These are phyloP conservation scores for Ataeniobius toweri DNA, from an alignment of 2,797 vertebrate genomes.

Conservation along the genomic window DNA sequence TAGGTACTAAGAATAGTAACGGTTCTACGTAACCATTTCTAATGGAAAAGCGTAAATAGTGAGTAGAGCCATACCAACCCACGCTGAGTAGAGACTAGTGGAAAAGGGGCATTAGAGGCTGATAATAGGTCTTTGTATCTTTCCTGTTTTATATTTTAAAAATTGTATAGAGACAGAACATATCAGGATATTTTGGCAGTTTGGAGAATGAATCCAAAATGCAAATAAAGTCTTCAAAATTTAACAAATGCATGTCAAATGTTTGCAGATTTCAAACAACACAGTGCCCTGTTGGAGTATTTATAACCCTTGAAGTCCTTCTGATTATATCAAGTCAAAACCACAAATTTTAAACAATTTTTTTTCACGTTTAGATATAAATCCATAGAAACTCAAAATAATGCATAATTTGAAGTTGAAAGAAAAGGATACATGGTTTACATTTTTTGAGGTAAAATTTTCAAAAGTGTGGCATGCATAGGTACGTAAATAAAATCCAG, in stretches of 20 bases:
- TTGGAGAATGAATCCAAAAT: neutral
- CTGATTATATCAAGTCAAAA: neutral
- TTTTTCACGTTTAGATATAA: neutral
- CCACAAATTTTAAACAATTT: neutral
- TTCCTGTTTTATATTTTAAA: neutral
- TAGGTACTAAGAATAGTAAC: too few relatives aligned
- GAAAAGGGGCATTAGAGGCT: too few relatives aligned
- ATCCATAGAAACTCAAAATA: too few relatives aligned
- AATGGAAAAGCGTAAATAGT: too few relatives aligned
- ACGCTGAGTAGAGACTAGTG: too few relatives aligned
- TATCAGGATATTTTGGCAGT: neutral
- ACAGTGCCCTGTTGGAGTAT: neutral
- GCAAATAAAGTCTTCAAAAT: neutral
- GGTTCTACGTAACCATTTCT: too few relatives aligned
- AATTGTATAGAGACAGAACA: neutral
- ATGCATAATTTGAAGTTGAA: neutral
- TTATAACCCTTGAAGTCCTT: neutral
- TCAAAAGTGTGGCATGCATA: too few relatives aligned
- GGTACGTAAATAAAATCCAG: too few relatives aligned
- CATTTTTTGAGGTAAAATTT: neutral
- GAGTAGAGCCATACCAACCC: too few relatives aligned
- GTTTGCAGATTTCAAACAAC: neutral
- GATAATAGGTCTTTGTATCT: too few relatives aligned
- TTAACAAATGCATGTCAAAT: neutral
- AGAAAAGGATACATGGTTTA: neutral